Conservation (phyloP, 2,888 invertebrate species). For the Drosophila tripunctata region DNA sequence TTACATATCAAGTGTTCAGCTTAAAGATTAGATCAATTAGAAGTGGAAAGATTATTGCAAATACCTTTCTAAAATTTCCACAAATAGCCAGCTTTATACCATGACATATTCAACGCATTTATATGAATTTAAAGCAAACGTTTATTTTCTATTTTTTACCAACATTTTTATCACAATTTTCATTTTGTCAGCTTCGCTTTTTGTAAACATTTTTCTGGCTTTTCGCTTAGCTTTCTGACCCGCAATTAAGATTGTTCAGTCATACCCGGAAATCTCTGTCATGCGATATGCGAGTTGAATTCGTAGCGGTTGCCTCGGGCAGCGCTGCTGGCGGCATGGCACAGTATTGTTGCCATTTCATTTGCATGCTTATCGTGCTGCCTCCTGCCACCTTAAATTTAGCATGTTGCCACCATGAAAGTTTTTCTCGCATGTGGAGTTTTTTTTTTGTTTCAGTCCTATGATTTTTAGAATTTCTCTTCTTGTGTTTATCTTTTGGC, state of each 20-base stretch:
- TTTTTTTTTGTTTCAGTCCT: slow-evolving; percentile 24
- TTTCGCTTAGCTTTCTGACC: slow-evolving; percentile 60
- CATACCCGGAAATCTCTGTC: slow-evolving; percentile 18
- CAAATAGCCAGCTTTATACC: neutral
- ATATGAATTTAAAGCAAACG: neutral
- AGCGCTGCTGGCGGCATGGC: slow-evolving; percentile 16
- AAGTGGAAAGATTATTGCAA: neutral
- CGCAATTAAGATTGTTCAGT: slow-evolving; percentile 73
- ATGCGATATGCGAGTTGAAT: slow-evolving; percentile 26
- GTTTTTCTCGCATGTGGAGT: slow-evolving; percentile 38
- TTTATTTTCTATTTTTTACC: neutral
- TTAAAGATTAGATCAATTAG: neutral
- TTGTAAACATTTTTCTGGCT: slow-evolving; percentile 36
- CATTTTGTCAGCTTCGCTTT: slow-evolving; percentile 29
- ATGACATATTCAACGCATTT: slow-evolving; percentile 5
- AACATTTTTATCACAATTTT: slow-evolving; percentile 36
- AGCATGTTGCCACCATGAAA: slow-evolving; percentile 62
- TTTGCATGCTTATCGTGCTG: slow-evolving; percentile 75
- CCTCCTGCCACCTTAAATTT: slow-evolving; percentile 40
- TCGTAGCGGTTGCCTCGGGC: slow-evolving; percentile 28
- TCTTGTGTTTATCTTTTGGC: slow-evolving; percentile 72
- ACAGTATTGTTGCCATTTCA: slow-evolving; percentile 54
- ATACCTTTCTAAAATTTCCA: neutral
- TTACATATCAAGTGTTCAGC: neutral
- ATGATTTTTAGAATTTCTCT: slow-evolving; percentile 56